Percentiles rank a stretch among this genome's conserved stretches.
Conservation (phyloP, 2,797 vertebrate genomes). For the Dermochelys coriacea region DNA sequence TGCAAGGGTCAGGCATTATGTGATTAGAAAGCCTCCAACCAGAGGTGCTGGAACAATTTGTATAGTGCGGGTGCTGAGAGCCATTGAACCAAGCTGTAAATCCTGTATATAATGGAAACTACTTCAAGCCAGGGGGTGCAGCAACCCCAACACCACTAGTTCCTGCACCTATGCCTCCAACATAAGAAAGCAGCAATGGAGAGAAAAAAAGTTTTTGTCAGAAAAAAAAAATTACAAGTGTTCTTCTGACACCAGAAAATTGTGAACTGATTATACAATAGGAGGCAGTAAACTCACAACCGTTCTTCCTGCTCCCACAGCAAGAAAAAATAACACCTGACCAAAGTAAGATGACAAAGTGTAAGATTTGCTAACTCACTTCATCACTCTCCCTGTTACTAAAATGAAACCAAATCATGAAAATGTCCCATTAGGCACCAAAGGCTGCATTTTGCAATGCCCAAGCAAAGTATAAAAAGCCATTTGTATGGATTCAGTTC, state of each 20-base stretch:
- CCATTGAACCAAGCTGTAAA: no score
- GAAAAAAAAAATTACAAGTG: background rate
- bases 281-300: background rate
- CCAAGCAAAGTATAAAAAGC: background rate
- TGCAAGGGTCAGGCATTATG: background rate
- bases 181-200: background rate
- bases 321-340: rapidly evolving
- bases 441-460: background rate
- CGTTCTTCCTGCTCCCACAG: background rate
- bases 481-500: background rate
- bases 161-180: background rate
- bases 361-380: background rate
- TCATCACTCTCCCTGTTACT: rapidly evolving
- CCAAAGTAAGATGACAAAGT: background rate
- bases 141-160: no score
- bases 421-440: background rate
- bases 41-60: no score
- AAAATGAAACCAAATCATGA: background rate
- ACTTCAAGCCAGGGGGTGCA: no score
- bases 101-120: no score
- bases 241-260: background rate
- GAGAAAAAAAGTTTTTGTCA: background rate
- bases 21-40: background rate
- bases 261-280: background rate
- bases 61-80: no score